Evolutionary conservation across 2,888 invertebrate species (phyloP).

Genomic region (Xestoiulus laeticollis): DNA sequence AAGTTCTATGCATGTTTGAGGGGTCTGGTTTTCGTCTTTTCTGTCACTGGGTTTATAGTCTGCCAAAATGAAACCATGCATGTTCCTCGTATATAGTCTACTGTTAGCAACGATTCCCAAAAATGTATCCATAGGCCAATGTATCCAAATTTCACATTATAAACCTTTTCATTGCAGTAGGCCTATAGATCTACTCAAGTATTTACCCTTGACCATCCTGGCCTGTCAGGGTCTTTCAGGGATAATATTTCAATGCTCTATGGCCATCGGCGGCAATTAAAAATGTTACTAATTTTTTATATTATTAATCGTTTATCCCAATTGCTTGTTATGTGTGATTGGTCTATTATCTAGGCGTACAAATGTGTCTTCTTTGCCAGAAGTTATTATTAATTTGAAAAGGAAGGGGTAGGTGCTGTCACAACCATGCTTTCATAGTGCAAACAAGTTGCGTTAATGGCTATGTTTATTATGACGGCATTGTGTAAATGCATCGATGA

Average conservation of each 20-base stretch:
- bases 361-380: background rate
- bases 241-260: background rate
- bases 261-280: background rate
- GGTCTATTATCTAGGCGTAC: background rate
- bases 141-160: background rate
- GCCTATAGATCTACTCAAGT: too few relatives aligned
- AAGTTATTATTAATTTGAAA: background rate
- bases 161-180: background rate
- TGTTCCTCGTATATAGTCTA: background rate
- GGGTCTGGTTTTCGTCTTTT: background rate
- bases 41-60: background rate
- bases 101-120: background rate
- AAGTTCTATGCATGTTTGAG: background rate
- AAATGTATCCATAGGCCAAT: background rate
- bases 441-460: background rate
- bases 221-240: too few relatives aligned
- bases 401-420: background rate
- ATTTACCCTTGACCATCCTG: background rate
- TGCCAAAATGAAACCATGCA: background rate
- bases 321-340: background rate
- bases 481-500: slow-evolving; percentile 4
- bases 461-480: background rate
- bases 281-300: background rate
- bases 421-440: background rate
- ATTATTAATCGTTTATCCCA: background rate